These are phyloP conservation scores for Pogonomyrmex californicus DNA, from an alignment of 1,140 invertebrate species.

Conservation along the genomic window DNA sequence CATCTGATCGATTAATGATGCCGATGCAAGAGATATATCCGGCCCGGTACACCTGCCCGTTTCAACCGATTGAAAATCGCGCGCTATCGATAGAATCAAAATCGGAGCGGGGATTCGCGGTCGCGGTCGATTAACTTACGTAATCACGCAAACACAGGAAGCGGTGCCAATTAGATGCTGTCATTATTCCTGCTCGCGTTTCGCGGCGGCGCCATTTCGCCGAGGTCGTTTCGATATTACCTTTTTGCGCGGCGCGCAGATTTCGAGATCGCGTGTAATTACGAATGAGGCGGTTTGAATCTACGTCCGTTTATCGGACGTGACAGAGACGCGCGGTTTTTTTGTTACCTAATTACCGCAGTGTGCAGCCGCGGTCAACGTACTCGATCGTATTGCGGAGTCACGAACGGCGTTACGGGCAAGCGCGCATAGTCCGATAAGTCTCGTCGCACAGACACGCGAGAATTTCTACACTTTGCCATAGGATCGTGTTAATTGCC, in stretches of 20 bases:
- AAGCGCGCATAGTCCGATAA: slow-evolving; percentile 54
- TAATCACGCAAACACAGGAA: slow-evolving; percentile 74
- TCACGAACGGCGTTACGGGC: slow-evolving; percentile 55
- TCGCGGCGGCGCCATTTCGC: neutral
- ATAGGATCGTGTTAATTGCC: slow-evolving; percentile 36
- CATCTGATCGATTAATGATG: slow-evolving; percentile 47
- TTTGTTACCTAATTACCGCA: slow-evolving; percentile 54
- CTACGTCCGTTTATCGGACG: neutral
- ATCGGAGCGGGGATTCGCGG: slow-evolving; percentile 52
- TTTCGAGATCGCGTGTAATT: neutral
- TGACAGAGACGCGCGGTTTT: neutral
- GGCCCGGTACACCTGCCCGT: slow-evolving; percentile 69
- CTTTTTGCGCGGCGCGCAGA: neutral
- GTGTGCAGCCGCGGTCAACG: slow-evolving; percentile 53
- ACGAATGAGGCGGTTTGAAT: neutral
- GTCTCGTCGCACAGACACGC: slow-evolving; percentile 44
- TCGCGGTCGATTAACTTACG: slow-evolving; percentile 71
- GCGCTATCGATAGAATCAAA: slow-evolving; percentile 26
- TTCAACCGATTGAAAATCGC: slow-evolving; percentile 30
- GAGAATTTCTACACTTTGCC: slow-evolving; percentile 41
- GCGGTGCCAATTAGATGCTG: slow-evolving; percentile 70
- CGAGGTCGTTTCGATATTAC: neutral
- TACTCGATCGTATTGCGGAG: slow-evolving; percentile 50
- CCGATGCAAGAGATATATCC: slow-evolving; percentile 40
- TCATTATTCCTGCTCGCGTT: slow-evolving; percentile 62